Base-by-base conservation (phyloP, 2,113 vertebrate species). In the Mesocricetus auratus region DNA sequence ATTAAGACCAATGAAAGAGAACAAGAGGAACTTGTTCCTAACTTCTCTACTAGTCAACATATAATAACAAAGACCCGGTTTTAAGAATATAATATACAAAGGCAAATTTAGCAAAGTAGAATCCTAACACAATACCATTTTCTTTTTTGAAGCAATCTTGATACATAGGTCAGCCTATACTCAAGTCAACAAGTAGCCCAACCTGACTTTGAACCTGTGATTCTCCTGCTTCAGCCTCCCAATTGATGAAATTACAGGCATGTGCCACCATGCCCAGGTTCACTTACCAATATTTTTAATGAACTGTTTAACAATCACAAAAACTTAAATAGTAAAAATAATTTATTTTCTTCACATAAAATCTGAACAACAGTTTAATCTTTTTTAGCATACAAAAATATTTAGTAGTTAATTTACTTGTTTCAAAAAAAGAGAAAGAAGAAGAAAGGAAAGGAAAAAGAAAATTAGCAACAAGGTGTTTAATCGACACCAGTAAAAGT, bases 301-400 rank as follows among this genome's bases (percentile, higher is more conserved):
- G 1, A 24, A 31, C 39, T 94, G 2, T 91, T 93, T 87, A 95
- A 89, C 11, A 91, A 88, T 17, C 19, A 95, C 81, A 92, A 89
- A 16, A 90, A 94, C 81, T 89, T 89, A 94, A 1, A 91, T 7
- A 86, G 42, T 87, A 94, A 93, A 95, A 96, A 73, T 74, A 58
- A 89, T 39, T 86, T 92, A 77, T 21, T 62, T 96, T 26, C 94
- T 68, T 86, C 93, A 68, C 58, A 94, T 13, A 93, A 91, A 86
- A 96, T 89, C 26, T 82, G 82, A 85, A 91, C 36, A 71, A 47
- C 22, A 92, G 26, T 8, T 79, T 82, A 50, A 45, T 90, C 7
- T 83, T 42, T 17, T 73, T 81, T 88, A 90, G 64, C 47, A 86
- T 42, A 86, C 86, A 77, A 42, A 60, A 39, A 92, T 81, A 93